Base-by-base conservation (phyloP, 1,140 invertebrate genomes). In the Drosophila kanapiae region DNA sequence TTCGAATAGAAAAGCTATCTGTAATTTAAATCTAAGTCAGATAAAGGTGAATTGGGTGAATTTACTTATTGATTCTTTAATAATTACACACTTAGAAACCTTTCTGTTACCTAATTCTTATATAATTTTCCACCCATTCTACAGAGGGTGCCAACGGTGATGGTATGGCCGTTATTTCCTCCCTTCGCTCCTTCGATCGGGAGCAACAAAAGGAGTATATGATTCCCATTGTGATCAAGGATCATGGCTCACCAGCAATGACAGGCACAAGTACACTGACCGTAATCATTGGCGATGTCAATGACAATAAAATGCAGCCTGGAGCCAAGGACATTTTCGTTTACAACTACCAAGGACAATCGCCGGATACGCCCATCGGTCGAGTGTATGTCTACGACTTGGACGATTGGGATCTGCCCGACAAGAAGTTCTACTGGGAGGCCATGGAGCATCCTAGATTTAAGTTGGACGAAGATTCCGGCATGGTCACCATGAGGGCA, bases 351-450 rank as follows among this genome's bases (percentile, higher is more conserved):
- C 95, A 98, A 96, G 97, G 97, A 51, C 96, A 97, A 93, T 96
- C 97, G 72, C 97, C 97, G 3, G 96, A 98, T 78, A 98, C 97
- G 0, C 97, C 97, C 93, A 98, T 99, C 72, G 98, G 99, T 29
- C 94, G 97, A 69, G 98, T 99, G 3, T 99, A 99, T 92, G 98
- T 99, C 0, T 97, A 98, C 92, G 98, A 99, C 94, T 93, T 98
- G 47, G 98, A 99, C 93, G 98, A 99, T 92, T 99, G 98, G 98
- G 98, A 99, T 94, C 93, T 99, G 70, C 97, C 97, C 0, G 98
- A 99, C 92, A 99, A 99, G 92, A 98, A 97, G 85, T 99, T 99
- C 94, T 98, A 97, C 82, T 98, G 97, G 97, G 97, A 97, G 90
- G 94, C 95, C 48, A 93, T 95, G 53, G 97, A 97, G 91, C 95